These are phyloP conservation scores for Xestia rhomboidea DNA, from an alignment of 2,888 invertebrate genomes.

Conservation along the genomic window DNA sequence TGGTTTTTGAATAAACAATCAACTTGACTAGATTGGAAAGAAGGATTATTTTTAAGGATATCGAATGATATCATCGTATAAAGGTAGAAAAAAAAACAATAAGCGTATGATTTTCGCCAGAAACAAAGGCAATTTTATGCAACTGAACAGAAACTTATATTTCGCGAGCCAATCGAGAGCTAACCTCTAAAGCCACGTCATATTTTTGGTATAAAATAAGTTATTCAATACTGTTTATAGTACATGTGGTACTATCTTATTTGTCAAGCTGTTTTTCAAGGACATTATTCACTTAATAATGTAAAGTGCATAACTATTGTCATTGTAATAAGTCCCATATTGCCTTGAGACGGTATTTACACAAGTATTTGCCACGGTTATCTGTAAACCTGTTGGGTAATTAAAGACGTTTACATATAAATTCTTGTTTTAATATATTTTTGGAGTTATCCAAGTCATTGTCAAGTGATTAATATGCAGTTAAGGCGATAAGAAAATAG, in stretches of 20 bases:
- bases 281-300: constrained; percentile 11
- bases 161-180: constrained; percentile 16
- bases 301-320: constrained; percentile 14
- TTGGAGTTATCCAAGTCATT: constrained; percentile 2
- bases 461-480: constrained; percentile 17
- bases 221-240: constrained; percentile 43
- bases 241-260: constrained; percentile 38
- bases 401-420: constrained; percentile 47
- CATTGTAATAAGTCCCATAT: constrained; percentile 15
- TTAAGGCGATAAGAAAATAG: background rate
- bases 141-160: background rate
- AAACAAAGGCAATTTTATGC: background rate
- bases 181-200: constrained; percentile 21
- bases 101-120: background rate
- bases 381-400: constrained; percentile 54
- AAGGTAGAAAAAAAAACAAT: background rate
- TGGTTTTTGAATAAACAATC: no score
- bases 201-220: constrained; percentile 11
- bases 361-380: constrained; percentile 33
- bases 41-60: background rate
- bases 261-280: constrained; percentile 58
- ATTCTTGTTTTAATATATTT: constrained; percentile 47
- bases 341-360: constrained; percentile 48
- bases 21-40: no score
- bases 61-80: background rate